Evolutionary conservation across 2,797 vertebrate species (phyloP).

Genomic region (Neopelma chrysocephalum): DNA sequence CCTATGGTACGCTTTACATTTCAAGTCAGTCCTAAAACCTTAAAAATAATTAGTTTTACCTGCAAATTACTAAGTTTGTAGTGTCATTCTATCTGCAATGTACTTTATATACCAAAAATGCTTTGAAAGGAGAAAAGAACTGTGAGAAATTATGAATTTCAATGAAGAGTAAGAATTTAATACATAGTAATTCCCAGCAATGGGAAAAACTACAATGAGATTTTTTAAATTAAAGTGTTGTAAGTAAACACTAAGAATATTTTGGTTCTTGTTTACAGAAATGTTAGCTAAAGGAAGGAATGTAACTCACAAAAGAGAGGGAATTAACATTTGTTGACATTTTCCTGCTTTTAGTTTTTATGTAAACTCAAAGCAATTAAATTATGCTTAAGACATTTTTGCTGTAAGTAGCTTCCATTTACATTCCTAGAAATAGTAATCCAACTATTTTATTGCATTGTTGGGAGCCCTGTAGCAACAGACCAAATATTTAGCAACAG

Average conservation of each 20-base stretch:
- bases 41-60: background rate
- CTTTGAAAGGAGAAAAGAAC: background rate
- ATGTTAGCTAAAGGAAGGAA: constrained; percentile 56
- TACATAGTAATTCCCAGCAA: background rate
- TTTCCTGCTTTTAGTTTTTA: constrained; percentile 75
- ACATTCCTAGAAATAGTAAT: constrained; percentile 69
- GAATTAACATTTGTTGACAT: constrained; percentile 80
- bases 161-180: background rate
- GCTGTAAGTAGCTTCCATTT: constrained; percentile 75
- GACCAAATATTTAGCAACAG: constrained; percentile 59
- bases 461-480: constrained; percentile 55
- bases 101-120: background rate
- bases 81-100: background rate
- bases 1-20: background rate
- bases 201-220: background rate
- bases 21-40: background rate
- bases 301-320: constrained; percentile 62
- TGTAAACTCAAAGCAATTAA: constrained; percentile 79
- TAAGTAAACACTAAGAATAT: constrained; percentile 70
- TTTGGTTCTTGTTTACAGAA: constrained; percentile 56
- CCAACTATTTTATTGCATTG: constrained; percentile 63
- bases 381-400: constrained; percentile 75
- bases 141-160: background rate
- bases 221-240: constrained; percentile 73
- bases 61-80: background rate